Evolutionary conservation across 2,797 vertebrate genomes (phyloP).

Genomic region (Dermochelys coriacea): DNA sequence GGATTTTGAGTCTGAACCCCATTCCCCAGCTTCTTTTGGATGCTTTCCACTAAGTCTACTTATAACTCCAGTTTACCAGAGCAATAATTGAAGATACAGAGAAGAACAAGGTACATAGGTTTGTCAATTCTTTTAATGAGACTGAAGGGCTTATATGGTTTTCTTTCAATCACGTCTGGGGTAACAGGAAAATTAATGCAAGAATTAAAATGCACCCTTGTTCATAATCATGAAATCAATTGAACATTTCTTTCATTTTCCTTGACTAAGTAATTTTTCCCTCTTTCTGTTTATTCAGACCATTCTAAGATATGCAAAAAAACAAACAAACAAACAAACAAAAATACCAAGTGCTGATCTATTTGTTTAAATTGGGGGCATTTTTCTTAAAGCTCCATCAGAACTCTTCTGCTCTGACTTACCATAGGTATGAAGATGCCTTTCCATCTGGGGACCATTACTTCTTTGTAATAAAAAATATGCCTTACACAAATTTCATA

Average conservation of each 20-base stretch:
- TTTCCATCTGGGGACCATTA: neutral
- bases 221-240: neutral
- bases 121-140: conserved; percentile 6
- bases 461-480: neutral
- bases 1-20: neutral
- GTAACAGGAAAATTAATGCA: conserved; percentile 28
- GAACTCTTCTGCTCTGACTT: neutral
- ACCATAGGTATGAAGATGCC: neutral
- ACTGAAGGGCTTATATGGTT: neutral
- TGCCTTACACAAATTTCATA: neutral
- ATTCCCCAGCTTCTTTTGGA: neutral
- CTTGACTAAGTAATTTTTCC: neutral
- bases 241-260: neutral
- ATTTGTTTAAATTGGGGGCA: neutral
- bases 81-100: neutral
- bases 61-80: neutral
- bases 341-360: neutral
- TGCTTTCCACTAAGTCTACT: neutral
- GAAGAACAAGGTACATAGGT: neutral
- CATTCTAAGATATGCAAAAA: neutral
- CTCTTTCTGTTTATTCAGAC: neutral
- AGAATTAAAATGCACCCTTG: conserved; percentile 5
- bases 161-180: conserved; percentile 16
- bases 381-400: neutral
- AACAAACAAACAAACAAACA: neutral